Evolutionary conservation across 2,797 vertebrate genomes (phyloP).

Genomic region (Benthosema pterotum): DNA sequence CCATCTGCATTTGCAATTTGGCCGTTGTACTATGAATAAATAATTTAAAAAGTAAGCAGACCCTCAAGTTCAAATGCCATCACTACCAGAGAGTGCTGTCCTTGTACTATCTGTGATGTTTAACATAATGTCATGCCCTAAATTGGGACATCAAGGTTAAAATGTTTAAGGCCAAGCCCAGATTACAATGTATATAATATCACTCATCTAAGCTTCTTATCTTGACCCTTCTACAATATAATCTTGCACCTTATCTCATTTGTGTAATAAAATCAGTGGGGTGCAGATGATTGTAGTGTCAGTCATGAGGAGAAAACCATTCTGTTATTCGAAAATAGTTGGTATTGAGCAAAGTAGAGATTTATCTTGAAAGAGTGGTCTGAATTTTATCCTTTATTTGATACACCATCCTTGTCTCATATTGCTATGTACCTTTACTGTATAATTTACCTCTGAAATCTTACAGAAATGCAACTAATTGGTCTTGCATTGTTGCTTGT

Average conservation of each 20-base stretch:
- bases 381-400: background rate
- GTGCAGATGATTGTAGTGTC: background rate
- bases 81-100: no score
- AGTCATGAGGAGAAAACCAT: background rate
- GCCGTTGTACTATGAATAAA: no score
- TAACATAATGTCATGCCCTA: no score
- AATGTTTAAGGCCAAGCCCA: no score
- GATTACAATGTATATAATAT: no score
- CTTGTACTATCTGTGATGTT: no score
- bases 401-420: slow-evolving; percentile 1
- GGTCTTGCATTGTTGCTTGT: background rate
- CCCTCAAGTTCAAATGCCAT: no score
- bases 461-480: background rate
- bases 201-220: no score
- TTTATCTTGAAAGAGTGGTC: background rate
- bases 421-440: background rate
- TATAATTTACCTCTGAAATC: background rate
- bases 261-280: background rate
- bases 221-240: no score
- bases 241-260: background rate
- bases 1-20: no score
- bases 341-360: background rate
- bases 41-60: no score
- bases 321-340: background rate
- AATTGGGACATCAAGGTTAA: no score